Base-by-base conservation (phyloP, 2,888 invertebrate genomes). In the Spodoptera exigua region DNA sequence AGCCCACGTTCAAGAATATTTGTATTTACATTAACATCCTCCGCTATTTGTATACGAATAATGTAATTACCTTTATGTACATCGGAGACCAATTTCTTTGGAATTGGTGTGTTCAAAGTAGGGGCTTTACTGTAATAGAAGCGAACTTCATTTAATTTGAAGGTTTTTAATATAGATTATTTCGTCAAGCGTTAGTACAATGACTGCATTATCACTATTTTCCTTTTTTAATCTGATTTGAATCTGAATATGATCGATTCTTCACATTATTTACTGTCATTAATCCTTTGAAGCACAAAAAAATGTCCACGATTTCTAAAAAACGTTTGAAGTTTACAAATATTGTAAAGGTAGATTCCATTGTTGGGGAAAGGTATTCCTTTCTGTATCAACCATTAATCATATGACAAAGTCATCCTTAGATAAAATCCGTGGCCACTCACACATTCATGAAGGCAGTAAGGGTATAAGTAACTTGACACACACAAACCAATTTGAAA, bases 381-480 rank as follows among this genome's bases (percentile, higher is more conserved):
- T 83, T 86, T 88, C 78, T 86, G 81, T 80, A 87, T 88, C 72
- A 80, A 78, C 81, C 89, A 94, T 94, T 92, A 90, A 92, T 93
- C 93, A 93, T 92, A 88, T 66, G 88, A 87, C 85, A 80, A 69
- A 84, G 87, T 81, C 82, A 74, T 74, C 76, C 70, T 76, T 75
- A 89, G 91, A 91, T 90, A 91, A 89, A 89, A 87, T 87, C 75
- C 86, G 82, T 80, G 80, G 79, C 44, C 73, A 81, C 65, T 66
- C 72, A 73, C 56, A 80, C 72, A 74, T 49, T 52, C 64, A 79
- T 68, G 70, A 61, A 77, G 57, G 60, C 65, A 70, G 59, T n/a
- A n/a, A n/a, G n/a, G n/a, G n/a, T 44, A 55, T 74, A 71, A 58
- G 60, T 68, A 70, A 70, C 57, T 59, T 44, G 53, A 74, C 75